These are phyloP conservation scores for Ischnura elegans DNA, from an alignment of 2,888 invertebrate genomes.

Conservation along the genomic window DNA sequence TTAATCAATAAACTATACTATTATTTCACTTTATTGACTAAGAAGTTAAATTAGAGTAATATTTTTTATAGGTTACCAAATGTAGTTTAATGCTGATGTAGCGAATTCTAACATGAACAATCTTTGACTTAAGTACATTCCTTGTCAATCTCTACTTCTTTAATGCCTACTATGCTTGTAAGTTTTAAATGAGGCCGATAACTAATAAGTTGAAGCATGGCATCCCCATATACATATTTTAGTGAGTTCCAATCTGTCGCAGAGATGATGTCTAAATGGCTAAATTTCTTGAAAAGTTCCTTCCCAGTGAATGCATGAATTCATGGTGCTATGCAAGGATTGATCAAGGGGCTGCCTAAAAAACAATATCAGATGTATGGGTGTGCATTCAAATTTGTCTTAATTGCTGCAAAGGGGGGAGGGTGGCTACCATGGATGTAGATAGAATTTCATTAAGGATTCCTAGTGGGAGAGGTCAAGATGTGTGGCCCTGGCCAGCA, in stretches of 20 bases:
- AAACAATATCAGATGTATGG: no score
- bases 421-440: no score
- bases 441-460: no score
- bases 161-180: background rate
- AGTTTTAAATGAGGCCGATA: background rate
- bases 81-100: background rate
- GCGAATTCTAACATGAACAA: background rate
- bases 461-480: no score
- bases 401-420: no score
- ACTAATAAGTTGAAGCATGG: no score
- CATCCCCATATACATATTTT: constrained; percentile 21
- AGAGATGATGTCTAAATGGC: constrained; percentile 39
- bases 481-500: no score
- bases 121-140: no score
- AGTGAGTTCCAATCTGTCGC: background rate
- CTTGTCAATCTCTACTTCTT: no score
- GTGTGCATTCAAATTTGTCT: no score
- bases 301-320: constrained; percentile 34
- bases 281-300: background rate
- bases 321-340: no score
- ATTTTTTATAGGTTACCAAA: background rate
- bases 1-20: background rate
- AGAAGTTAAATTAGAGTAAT: background rate
- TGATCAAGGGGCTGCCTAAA: background rate
- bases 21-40: background rate